Conservation (phyloP, 2,113 vertebrate genomes). For the Argyrosomus japonicus region DNA sequence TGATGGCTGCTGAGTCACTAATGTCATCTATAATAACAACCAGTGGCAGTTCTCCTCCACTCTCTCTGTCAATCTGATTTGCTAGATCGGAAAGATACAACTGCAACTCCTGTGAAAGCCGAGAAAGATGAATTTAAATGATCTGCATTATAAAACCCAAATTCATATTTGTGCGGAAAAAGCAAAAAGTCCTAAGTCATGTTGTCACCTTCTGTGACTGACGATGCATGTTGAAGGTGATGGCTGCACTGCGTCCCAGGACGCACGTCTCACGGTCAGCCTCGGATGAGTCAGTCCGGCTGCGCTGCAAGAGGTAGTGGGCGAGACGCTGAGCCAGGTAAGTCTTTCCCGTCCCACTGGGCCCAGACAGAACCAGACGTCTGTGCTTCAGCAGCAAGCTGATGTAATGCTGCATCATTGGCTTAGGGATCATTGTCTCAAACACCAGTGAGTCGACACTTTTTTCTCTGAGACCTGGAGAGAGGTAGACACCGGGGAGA, state of each 20-base stretch:
- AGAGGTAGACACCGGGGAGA: conserved; percentile 1
- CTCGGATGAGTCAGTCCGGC: conserved; percentile 80
- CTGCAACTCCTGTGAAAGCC: conserved; percentile 90
- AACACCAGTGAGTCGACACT: conserved; percentile 96
- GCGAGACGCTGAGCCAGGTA: conserved; percentile 93
- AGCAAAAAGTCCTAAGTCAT: neutral
- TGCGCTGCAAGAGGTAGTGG: conserved; percentile 93
- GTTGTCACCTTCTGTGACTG: conserved; percentile 92
- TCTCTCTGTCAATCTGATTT: conserved; percentile 95
- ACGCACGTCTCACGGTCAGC: conserved; percentile 47
- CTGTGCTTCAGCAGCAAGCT: conserved; percentile 94
- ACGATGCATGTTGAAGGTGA: conserved; percentile 97
- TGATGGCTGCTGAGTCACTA: conserved; percentile 89
- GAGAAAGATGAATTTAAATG: neutral
- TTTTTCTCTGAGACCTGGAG: conserved; percentile 92
- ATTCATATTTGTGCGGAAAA: neutral
- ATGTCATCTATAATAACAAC: conserved; percentile 95
- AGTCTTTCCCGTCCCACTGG: conserved; percentile 95
- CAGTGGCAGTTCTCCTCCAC: conserved; percentile 88
- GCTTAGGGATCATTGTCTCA: conserved; percentile 94
- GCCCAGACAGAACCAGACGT: conserved; percentile 93
- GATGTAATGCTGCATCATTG: conserved; percentile 98
- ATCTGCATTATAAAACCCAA: neutral
- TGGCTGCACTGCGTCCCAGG: conserved; percentile 83
- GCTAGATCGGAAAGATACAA: conserved; percentile 95